phyloP scores from a whole-genome alignment of 2,113 vertebrate genomes.

The Naja naja region DNA sequence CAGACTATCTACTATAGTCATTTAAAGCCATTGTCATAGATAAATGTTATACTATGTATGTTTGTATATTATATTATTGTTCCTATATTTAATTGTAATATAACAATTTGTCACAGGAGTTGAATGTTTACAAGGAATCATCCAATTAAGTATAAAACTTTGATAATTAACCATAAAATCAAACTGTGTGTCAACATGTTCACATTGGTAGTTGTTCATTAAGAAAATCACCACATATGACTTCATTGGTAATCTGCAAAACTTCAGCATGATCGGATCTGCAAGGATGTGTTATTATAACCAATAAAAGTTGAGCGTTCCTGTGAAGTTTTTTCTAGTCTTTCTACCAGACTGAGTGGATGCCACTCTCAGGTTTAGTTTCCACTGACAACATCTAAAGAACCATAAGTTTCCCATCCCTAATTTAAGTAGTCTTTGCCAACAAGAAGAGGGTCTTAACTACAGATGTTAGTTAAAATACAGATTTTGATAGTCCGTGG shows the following conservation, averaged over 20 bases:
- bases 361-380: neutral
- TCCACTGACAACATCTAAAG: neutral
- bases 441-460: neutral
- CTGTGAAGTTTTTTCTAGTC: neutral
- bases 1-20: neutral
- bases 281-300: neutral
- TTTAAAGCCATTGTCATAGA: neutral
- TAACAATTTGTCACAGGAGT: neutral
- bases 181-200: neutral
- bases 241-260: neutral
- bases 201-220: neutral
- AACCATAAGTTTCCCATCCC: neutral
- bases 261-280: too few species aligned
- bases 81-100: neutral
- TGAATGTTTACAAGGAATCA: neutral
- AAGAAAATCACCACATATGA: neutral
- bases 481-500: neutral
- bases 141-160: neutral
- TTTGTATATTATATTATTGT: neutral
- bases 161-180: neutral
- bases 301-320: neutral
- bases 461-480: neutral
- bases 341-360: neutral
- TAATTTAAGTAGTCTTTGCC: neutral
- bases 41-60: neutral